Conservation (phyloP, 2,113 vertebrate genomes). For the Rhodinocichla rosea region DNA sequence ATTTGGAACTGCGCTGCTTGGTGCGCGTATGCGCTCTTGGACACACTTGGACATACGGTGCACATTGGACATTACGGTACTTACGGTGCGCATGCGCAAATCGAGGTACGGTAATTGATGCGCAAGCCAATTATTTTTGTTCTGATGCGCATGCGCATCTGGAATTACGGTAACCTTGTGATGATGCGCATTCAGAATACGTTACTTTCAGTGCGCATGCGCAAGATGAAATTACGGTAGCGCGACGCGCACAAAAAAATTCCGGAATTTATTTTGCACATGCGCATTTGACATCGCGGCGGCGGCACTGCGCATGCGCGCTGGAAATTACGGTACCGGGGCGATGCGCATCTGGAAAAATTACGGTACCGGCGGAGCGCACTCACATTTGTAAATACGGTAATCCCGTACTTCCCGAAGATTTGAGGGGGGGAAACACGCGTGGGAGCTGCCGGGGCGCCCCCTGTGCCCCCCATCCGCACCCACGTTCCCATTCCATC, state of each 20-base stretch:
- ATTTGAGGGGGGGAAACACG: accelerated
- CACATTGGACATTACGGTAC: background rate
- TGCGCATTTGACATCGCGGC: background rate
- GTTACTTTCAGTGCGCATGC: background rate
- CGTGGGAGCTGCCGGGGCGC: background rate
- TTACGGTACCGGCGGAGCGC: background rate
- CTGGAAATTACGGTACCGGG: background rate
- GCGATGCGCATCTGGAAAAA: accelerated
- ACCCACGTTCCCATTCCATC: background rate
- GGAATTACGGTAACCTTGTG: background rate
- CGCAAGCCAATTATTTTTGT: accelerated
- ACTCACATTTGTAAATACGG: accelerated
- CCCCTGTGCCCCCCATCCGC: background rate
- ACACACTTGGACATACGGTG: accelerated
- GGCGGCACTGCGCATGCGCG: accelerated
- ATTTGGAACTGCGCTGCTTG: accelerated
- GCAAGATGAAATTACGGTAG: background rate
- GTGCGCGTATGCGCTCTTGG: background rate
- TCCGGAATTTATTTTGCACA: accelerated
- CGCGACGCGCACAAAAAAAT: background rate
- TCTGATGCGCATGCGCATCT: accelerated
- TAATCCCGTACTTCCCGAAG: background rate
- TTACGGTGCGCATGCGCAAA: accelerated
- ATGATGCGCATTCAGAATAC: accelerated
- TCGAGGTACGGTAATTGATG: background rate